Conservation (phyloP, 2,797 vertebrate species). For the Distichodus sexfasciatus region DNA sequence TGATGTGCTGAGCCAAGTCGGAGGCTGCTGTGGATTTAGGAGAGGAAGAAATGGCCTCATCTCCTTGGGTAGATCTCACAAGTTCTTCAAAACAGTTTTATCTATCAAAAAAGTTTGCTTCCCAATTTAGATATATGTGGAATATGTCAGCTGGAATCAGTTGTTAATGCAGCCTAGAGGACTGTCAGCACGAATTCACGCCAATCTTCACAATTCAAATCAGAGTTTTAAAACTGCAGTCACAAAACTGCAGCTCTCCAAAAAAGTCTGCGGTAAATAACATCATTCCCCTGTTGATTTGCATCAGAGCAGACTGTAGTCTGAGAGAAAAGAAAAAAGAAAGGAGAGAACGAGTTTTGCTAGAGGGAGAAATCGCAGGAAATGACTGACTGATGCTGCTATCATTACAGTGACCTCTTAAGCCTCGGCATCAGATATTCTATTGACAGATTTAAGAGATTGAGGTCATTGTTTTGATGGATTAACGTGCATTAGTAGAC, state of each 20-base stretch:
- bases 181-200: too few relatives aligned
- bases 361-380: conserved; percentile 10
- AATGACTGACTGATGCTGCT: conserved; percentile 49
- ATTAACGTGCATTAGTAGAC: conserved; percentile 74
- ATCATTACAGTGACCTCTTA: conserved; percentile 66
- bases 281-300: too few relatives aligned
- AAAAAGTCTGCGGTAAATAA: background rate
- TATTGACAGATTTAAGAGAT: conserved; percentile 78
- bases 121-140: background rate
- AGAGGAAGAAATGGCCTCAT: conserved; percentile 25
- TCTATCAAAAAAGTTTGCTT: background rate
- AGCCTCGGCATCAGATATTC: conserved; percentile 70
- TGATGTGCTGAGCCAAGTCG: conserved; percentile 59
- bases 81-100: conserved; percentile 2
- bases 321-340: too few relatives aligned
- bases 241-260: background rate
- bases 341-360: too few relatives aligned
- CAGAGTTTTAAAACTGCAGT: background rate
- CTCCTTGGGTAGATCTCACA: background rate
- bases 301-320: too few relatives aligned
- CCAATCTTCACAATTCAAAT: too few relatives aligned
- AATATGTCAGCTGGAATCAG: too few relatives aligned
- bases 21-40: conserved; percentile 53
- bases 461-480: conserved; percentile 77
- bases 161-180: too few relatives aligned